phyloP scores from a whole-genome alignment of 2,888 invertebrate species.

The Resseliella maxima region DNA sequence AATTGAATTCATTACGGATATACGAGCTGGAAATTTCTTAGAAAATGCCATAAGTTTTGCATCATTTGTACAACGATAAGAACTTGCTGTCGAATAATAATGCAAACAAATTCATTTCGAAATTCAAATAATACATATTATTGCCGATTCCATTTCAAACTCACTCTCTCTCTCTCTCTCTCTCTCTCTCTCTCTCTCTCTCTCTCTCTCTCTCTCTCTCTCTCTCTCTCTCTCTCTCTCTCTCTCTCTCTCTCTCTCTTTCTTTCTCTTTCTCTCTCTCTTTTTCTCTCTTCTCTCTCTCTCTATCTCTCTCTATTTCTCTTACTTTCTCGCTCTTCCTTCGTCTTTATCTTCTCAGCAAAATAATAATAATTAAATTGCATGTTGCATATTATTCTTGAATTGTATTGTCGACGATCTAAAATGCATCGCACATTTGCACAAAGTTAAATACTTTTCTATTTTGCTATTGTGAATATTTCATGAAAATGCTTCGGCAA shows the following conservation, averaged over 20 bases:
- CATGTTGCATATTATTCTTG: not conserved
- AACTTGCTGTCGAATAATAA: not conserved
- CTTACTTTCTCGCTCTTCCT: not conserved
- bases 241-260: not conserved
- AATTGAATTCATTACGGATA: constrained; percentile 22
- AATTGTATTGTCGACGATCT: not conserved
- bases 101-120: constrained; percentile 23
- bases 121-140: not conserved
- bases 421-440: not conserved
- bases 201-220: not conserved
- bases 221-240: not conserved
- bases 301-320: not conserved
- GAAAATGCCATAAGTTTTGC: constrained; percentile 14
- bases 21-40: not conserved
- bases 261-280: no score
- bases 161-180: not conserved
- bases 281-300: no score
- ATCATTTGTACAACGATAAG: constrained; percentile 3
- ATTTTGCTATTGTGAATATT: constrained; percentile 34
- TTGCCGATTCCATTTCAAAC: not conserved
- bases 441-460: constrained; percentile 42
- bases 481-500: constrained; percentile 6
- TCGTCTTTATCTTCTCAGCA: no score
- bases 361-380: constrained; percentile 32
- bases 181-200: not conserved